Percentiles rank a stretch among this genome's conserved stretches.
Evolutionary conservation across 2,797 vertebrate genomes (phyloP).

Genomic region (Pangasius larnaudii): DNA sequence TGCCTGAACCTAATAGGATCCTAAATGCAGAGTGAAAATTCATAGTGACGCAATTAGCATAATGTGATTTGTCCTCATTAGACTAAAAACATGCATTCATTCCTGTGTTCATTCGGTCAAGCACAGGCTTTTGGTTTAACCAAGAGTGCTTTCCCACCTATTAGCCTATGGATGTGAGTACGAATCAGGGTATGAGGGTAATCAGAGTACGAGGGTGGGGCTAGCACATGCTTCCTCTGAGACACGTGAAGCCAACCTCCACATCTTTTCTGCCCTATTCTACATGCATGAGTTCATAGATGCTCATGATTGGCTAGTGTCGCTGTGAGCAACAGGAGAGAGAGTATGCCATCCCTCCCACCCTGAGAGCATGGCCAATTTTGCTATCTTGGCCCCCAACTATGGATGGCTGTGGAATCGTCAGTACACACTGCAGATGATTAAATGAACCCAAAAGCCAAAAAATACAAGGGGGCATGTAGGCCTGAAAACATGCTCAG

Average conservation of each 20-base stretch:
- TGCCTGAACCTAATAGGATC: not conserved
- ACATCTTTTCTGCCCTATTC: not conserved
- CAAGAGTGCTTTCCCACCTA: not conserved
- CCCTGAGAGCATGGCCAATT: not conserved
- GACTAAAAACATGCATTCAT: not conserved
- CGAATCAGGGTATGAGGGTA: no score
- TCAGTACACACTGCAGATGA: not conserved
- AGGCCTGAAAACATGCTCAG: not conserved
- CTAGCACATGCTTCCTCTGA: not conserved
- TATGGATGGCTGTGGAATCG: not conserved
- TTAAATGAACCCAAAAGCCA: not conserved
- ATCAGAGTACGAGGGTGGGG: no score
- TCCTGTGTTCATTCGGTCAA: not conserved
- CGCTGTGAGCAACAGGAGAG: not conserved
- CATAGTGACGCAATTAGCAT: not conserved
- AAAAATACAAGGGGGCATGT: not conserved
- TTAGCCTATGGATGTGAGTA: not conserved
- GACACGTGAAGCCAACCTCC: not conserved
- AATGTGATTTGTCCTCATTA: slow-evolving; percentile 7
- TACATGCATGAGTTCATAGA: not conserved
- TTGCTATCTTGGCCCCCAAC: not conserved
- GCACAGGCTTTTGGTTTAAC: not conserved
- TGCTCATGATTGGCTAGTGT: not conserved
- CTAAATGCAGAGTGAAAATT: slow-evolving; percentile 13
- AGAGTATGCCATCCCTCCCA: no score